Evolutionary conservation across 2,113 vertebrate genomes (phyloP).

Genomic region (Rhynchopsitta pachyrhyncha): DNA sequence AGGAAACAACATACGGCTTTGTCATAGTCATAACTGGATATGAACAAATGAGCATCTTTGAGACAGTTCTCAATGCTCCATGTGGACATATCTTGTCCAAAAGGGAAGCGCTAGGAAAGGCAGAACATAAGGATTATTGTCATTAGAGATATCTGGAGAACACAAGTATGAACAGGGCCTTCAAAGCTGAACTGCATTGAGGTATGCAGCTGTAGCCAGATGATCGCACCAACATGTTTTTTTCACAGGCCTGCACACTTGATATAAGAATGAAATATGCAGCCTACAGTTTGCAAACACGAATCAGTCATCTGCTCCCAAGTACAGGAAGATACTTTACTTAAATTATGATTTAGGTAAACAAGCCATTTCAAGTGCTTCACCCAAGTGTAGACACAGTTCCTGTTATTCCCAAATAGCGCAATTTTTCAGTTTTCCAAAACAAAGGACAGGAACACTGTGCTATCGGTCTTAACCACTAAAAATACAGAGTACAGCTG

Average conservation of each 20-base stretch:
- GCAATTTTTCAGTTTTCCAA: not conserved
- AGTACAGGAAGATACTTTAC: not conserved
- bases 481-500: not conserved
- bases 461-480: not conserved
- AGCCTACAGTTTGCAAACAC: not conserved
- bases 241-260: not conserved
- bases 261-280: not conserved
- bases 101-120: not conserved
- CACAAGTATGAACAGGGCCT: not conserved
- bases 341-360: not conserved
- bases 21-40: not conserved
- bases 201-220: not conserved
- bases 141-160: not conserved
- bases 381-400: slow-evolving; percentile 1
- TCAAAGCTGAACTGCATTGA: not conserved
- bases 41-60: not conserved
- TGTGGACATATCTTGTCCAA: not conserved
- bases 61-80: not conserved
- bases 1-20: not conserved
- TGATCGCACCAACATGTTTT: not conserved
- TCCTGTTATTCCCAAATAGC: slow-evolving; percentile 35
- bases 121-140: not conserved
- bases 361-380: not conserved
- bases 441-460: slow-evolving; percentile 36
- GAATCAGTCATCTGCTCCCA: not conserved